phyloP scores from a whole-genome alignment of 2,113 vertebrate genomes.

The Gymnarchus niloticus region DNA sequence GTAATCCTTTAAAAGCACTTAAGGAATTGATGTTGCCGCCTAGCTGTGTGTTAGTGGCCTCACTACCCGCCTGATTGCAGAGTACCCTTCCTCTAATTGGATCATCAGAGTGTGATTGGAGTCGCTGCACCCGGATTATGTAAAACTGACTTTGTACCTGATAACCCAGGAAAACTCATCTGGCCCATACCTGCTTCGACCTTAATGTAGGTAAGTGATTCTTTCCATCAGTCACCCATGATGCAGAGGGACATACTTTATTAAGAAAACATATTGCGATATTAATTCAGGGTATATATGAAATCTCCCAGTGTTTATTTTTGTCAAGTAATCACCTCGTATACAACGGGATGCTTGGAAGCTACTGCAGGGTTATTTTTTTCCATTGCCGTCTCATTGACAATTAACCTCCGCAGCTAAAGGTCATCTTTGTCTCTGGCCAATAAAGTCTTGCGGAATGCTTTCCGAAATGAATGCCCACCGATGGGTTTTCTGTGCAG shows the following conservation, averaged over 20 bases:
- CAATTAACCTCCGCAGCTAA: neutral
- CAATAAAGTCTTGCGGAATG: neutral
- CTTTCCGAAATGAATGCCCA: neutral
- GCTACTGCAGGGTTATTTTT: neutral
- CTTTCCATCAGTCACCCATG: conserved; percentile 76
- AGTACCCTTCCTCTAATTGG: conserved; percentile 89
- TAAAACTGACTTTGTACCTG: conserved; percentile 87
- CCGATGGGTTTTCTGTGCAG: neutral
- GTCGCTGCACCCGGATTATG: conserved; percentile 84
- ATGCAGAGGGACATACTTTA: conserved; percentile 44
- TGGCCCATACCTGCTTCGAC: conserved; percentile 71
- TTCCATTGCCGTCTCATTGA: neutral
- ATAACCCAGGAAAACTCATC: conserved; percentile 70
- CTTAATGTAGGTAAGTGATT: conserved; percentile 99
- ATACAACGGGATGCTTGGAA: neutral
- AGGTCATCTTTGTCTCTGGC: neutral
- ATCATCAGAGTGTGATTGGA: conserved; percentile 98
- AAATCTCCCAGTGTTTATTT: neutral
- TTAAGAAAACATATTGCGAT: conserved; percentile 26
- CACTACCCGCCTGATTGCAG: conserved; percentile 79
- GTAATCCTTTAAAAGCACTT: conserved; percentile 99
- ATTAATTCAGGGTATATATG: conserved; percentile 34
- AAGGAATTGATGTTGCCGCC: conserved; percentile 96
- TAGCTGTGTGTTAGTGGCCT: conserved; percentile 84
- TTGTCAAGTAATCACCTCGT: conserved; percentile 6